A percentile compares a stretch with the other conserved stretches of the same genome.
These are phyloP conservation scores for Rhynchophorus ferrugineus DNA, from an alignment of 1,140 invertebrate genomes.

Conservation along the genomic window DNA sequence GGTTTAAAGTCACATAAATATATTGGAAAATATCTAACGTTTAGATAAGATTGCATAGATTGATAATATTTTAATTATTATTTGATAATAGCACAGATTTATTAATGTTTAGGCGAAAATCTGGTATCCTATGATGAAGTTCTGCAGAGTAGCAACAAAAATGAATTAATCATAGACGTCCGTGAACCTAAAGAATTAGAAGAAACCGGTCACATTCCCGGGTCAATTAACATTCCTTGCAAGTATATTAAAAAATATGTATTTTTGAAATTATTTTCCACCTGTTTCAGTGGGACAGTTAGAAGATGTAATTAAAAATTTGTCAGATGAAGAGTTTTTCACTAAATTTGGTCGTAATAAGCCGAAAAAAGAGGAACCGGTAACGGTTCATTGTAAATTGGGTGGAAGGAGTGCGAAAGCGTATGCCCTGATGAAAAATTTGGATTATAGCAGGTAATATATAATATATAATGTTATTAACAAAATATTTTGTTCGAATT, in stretches of 20 bases:
- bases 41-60: too few species aligned
- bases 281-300: conserved; percentile 33
- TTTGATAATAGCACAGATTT: too few species aligned
- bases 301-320: conserved; percentile 29
- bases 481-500: too few species aligned
- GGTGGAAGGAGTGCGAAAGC: conserved; percentile 41
- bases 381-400: conserved; percentile 42
- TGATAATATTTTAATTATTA: too few species aligned
- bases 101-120: background rate
- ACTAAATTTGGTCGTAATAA: conserved; percentile 37
- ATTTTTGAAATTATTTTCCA: background rate
- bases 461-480: too few species aligned
- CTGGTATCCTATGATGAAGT: conserved; percentile 39
- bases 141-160: conserved; percentile 32
- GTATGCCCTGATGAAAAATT: conserved; percentile 35
- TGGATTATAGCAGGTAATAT: conserved; percentile 42
- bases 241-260: conserved; percentile 30
- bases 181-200: conserved; percentile 57
- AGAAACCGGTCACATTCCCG: conserved; percentile 56
- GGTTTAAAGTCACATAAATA: too few species aligned
- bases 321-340: conserved; percentile 39
- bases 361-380: conserved; percentile 36
- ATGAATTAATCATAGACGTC: conserved; percentile 54
- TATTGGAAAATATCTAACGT: too few species aligned
- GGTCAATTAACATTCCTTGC: conserved; percentile 64